Percentiles rank a stretch among this genome's conserved stretches.
Conservation (phyloP, 2,888 invertebrate species). For the Anagyrus pseudococci region DNA sequence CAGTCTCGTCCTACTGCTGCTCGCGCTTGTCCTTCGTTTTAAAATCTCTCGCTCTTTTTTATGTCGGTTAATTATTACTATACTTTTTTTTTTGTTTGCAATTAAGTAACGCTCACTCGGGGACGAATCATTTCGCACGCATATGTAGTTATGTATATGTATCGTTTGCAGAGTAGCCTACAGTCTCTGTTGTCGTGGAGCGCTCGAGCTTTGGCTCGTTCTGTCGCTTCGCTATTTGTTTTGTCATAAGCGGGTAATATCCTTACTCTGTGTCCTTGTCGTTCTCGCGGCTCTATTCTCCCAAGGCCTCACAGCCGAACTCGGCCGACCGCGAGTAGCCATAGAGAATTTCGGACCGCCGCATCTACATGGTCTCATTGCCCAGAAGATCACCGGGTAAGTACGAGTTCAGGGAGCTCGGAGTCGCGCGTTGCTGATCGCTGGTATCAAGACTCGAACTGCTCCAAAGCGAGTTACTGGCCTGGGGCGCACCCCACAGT, state of each 20-base stretch:
- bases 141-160: constrained; percentile 26
- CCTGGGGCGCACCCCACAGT: constrained; percentile 71
- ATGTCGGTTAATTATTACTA: constrained; percentile 4
- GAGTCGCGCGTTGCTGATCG: constrained; percentile 82
- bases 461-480: constrained; percentile 63
- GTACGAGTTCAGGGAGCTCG: constrained; percentile 85
- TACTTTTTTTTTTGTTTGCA: constrained; percentile 1
- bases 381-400: constrained; percentile 87
- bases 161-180: constrained; percentile 33
- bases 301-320: constrained; percentile 3
- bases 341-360: too few species aligned
- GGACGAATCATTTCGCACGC: constrained; percentile 33
- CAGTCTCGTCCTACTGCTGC: neutral
- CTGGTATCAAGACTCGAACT: constrained; percentile 66
- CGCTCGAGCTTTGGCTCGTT: constrained; percentile 9
- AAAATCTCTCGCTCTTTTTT: neutral
- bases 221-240: constrained; percentile 6
- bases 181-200: constrained; percentile 24
- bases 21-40: neutral
- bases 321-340: too few species aligned
- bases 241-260: constrained; percentile 14
- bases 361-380: constrained; percentile 79
- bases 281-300: constrained; percentile 7
- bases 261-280: constrained; percentile 19
- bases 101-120: constrained; percentile 37